Evolutionary conservation across 2,888 invertebrate species (phyloP), one percentile per base, ranked within the genome.

Genomic region (Ernsta delagoae): DNA sequence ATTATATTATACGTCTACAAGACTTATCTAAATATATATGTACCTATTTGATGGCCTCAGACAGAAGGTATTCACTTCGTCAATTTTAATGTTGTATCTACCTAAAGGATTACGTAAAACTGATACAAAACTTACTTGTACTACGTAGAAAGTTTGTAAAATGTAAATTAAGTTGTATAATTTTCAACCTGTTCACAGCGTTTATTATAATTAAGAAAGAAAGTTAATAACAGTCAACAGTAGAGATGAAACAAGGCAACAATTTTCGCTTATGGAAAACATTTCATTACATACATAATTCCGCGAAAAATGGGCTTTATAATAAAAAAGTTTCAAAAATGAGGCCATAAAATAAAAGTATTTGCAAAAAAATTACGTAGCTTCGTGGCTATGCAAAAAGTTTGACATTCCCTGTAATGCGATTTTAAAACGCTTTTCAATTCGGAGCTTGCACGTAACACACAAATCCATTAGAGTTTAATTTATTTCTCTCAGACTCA

Each of bases 391-490:
- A 43, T 59, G n/a, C 31, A 54, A 54, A 53, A 39, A 39, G 34
- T 50, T 53, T 39, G 62, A 36, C 63, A 4, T 60, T 60, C 54
- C 34, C 41, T 11, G n/a, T 54, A 54, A 43, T 60, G 36, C 54
- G 43, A 66, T 66, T 67, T 61, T 61, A 48, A 67, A 67, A 56
- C 39, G 56, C 36, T 61, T 48, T 67, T 48, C 45, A 36, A 16
- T 67, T 67, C 53, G 54, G 53, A 60, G 45, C 41, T 59, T 66
- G 50, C 66, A 66, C 56, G 34, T 9, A 12, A 48, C 48, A 48
- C 60, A 43, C 43, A 66, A 66, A 66, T 53, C 67, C 67, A 67
- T 67, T 61, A 56, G 16, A 54, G 66, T 66, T 66, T 66, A 60
- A 66, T 66, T 66, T 66, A 66, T 66, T 66, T 43, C 54, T 31